A percentile compares a stretch with the other conserved stretches of the same genome.
These are phyloP conservation scores for Ctenochaetus hawaiiensis DNA, from an alignment of 2,797 vertebrate genomes.

Conservation along the genomic window DNA sequence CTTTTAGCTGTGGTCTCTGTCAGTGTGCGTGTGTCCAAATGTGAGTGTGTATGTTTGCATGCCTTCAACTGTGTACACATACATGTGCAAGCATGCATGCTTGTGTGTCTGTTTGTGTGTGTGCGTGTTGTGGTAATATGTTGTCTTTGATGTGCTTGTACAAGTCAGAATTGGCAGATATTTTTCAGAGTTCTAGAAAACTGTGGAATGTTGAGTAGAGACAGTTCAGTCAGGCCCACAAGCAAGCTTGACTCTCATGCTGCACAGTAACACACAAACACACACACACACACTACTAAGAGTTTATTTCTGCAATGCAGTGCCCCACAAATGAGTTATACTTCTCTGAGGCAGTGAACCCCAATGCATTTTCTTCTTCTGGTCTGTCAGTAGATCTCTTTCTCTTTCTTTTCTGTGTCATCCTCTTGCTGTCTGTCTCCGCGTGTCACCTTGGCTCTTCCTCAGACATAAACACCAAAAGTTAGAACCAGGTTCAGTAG, in stretches of 20 bases:
- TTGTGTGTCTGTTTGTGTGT: neutral
- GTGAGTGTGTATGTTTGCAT: constrained; percentile 14
- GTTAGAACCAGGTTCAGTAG: neutral
- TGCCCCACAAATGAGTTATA: constrained; percentile 39
- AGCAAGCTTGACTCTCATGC: constrained; percentile 42
- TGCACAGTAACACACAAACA: constrained; percentile 7
- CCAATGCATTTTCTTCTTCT: constrained; percentile 5
- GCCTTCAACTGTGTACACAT: constrained; percentile 21
- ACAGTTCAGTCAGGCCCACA: constrained; percentile 55
- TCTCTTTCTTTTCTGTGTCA: constrained; percentile 4
- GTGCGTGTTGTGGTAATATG: constrained; percentile 46
- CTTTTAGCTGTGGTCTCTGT: constrained; percentile 77
- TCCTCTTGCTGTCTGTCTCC: neutral
- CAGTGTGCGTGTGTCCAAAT: constrained; percentile 26
- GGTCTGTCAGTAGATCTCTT: constrained; percentile 14
- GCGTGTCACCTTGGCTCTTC: neutral
- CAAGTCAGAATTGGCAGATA: constrained; percentile 57
- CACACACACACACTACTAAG: constrained; percentile 29
- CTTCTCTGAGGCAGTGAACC: constrained; percentile 31
- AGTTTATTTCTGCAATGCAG: constrained; percentile 51
- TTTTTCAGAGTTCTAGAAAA: constrained; percentile 47
- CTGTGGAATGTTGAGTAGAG: constrained; percentile 61
- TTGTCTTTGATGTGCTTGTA: constrained; percentile 68
- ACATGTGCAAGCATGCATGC: constrained; percentile 1
- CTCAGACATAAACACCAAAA: neutral